Evolutionary conservation across 37 sponge, comb jelly and placozoan genomes (phyloP).

Genomic region (Tethya wilhelma): DNA sequence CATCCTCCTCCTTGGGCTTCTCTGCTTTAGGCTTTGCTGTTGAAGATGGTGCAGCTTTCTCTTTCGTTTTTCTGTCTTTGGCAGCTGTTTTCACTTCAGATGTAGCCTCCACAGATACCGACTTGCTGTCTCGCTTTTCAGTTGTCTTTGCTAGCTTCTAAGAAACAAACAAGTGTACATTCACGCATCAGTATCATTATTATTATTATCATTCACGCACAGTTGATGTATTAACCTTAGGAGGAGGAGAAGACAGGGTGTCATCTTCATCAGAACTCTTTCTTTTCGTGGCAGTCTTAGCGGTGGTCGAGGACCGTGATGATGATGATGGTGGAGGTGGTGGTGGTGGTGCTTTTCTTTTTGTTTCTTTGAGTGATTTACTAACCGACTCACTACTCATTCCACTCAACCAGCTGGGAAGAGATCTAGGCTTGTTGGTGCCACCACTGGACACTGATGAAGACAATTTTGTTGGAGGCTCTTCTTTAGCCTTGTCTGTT

Average conservation of each 20-base stretch:
- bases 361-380: not conserved
- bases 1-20: not conserved
- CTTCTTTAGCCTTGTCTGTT: too few species aligned
- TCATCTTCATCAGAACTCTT: not conserved
- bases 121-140: too few species aligned
- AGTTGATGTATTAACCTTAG: slow-evolving; percentile 1
- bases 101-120: too few species aligned
- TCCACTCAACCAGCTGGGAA: too few species aligned
- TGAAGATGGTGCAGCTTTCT: not conserved
- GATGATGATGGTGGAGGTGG: too few species aligned
- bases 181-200: not conserved
- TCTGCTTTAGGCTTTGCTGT: not conserved
- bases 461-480: too few species aligned
- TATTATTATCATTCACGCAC: not conserved
- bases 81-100: not conserved
- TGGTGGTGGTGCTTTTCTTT: not conserved
- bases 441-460: too few species aligned
- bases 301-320: too few species aligned
- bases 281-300: not conserved
- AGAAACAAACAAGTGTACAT: too few species aligned
- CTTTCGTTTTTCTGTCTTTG: not conserved
- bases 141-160: too few species aligned
- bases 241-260: not conserved
- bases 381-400: too few species aligned
- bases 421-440: too few species aligned